Base-by-base conservation (phyloP, 2,113 vertebrate genomes). In the Pangasianodon gigas region DNA sequence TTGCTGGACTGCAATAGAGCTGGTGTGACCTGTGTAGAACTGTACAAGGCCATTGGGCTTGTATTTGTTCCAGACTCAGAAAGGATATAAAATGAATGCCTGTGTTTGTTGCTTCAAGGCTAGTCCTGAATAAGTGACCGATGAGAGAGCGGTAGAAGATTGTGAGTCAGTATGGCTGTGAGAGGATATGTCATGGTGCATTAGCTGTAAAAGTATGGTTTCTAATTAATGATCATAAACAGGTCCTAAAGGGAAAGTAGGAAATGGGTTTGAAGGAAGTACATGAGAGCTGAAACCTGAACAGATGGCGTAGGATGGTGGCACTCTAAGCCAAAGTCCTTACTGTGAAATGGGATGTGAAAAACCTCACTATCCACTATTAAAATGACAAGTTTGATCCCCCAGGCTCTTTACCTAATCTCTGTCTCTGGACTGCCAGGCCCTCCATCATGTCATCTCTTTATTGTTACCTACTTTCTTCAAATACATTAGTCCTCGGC, bases 231-330 rank as follows among this genome's bases (percentile, higher is more conserved):
- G 58, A 26, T 83, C 6, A 44, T 77, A 46, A 60, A 60, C 41
- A 44, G 71, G 77, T 84, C 84, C 80, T 82, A 29, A 65, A 84
- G 86, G 84, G 52, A 81, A 69, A 62, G 58, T 24, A 89, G 80
- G 88, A 91, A 90, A 91, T 86, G 89, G 90, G 94, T 93, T 94
- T 92, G 92, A 93, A 84, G 84, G 67, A 86, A 92, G 90, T 94
- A 92, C 84, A 85, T 81, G 85, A 89, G 82, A 84, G 90, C 92
- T 93, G 93, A 94, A 95, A 94, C 87, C 92, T 90, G 93, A 95
- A 94, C 95, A 95, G 94, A 95, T 95, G 94, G 94, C 89, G 89
- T 69, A 89, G 87, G 84, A 79, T 93, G 77, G 89, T 90, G 81
- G 90, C 88, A 92, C 85, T 71, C 92, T 92, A 21, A 71, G 62